phyloP scores from a whole-genome alignment of 1,140 invertebrate genomes.

The Gryon sp. region DNA sequence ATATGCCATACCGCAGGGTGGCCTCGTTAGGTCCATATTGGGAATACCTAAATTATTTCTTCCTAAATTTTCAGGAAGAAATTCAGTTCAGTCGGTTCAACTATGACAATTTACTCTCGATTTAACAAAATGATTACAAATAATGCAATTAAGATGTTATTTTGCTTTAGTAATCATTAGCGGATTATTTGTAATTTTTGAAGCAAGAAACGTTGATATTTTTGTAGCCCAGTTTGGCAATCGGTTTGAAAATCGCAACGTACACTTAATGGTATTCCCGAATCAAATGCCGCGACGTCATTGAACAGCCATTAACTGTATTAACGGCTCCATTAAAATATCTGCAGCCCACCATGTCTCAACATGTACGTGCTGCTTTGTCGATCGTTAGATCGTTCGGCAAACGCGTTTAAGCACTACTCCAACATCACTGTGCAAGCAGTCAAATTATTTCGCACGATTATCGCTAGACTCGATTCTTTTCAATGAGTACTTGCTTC shows the following conservation, averaged over 20 bases:
- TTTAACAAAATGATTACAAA: too few species aligned
- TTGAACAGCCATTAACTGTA: constrained; percentile 69
- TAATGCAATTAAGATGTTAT: background rate
- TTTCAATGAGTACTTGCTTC: background rate
- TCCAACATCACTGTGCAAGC: constrained; percentile 6
- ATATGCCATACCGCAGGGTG: too few species aligned
- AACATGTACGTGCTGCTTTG: constrained; percentile 43
- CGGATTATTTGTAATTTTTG: constrained; percentile 13
- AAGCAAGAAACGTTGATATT: constrained; percentile 9
- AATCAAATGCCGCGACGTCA: constrained; percentile 66
- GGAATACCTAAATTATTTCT: too few species aligned
- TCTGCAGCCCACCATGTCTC: constrained; percentile 51
- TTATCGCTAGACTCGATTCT: constrained; percentile 17
- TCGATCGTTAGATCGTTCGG: constrained; percentile 56
- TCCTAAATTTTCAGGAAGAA: too few species aligned
- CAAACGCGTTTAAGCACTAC: constrained; percentile 35
- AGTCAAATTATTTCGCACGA: constrained; percentile 45
- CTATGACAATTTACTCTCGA: too few species aligned
- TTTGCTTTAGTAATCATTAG: background rate
- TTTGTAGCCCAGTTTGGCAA: constrained; percentile 40
- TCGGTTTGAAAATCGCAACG: constrained; percentile 40
- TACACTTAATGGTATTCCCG: constrained; percentile 43
- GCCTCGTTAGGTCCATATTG: too few species aligned
- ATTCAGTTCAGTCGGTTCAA: too few species aligned
- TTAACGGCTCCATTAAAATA: constrained; percentile 72